phyloP scores from a whole-genome alignment of 2,113 vertebrate species.

The Mesembrinibis cayennensis region DNA sequence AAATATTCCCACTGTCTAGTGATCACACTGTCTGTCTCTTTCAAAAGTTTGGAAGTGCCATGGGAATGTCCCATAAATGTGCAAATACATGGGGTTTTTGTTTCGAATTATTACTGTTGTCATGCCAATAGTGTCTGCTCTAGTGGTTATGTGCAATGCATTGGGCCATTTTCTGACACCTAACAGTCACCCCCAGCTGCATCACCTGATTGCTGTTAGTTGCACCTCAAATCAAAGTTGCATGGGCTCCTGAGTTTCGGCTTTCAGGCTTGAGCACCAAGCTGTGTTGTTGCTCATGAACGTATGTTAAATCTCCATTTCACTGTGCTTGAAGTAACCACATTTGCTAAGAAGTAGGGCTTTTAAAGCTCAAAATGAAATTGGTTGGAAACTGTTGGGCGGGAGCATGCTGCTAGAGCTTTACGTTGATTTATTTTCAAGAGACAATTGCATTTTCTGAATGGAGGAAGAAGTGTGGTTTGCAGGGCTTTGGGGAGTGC shows the following conservation, averaged over 20 bases:
- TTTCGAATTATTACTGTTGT: not conserved
- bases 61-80: slow-evolving; percentile 28
- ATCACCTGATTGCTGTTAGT: slow-evolving; percentile 58
- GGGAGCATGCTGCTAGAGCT: slow-evolving; percentile 64
- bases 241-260: slow-evolving; percentile 70
- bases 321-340: slow-evolving; percentile 65
- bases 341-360: slow-evolving; percentile 32
- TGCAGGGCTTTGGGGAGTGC: slow-evolving; percentile 32
- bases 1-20: slow-evolving; percentile 37
- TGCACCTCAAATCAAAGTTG: slow-evolving; percentile 64
- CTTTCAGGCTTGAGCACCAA: slow-evolving; percentile 66
- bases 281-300: slow-evolving; percentile 3
- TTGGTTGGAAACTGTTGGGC: not conserved
- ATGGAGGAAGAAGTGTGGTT: not conserved
- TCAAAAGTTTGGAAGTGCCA: slow-evolving; percentile 75
- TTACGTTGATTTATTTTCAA: slow-evolving; percentile 21
- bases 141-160: slow-evolving; percentile 42
- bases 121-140: slow-evolving; percentile 46
- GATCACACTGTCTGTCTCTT: slow-evolving; percentile 45
- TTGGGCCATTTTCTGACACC: slow-evolving; percentile 34
- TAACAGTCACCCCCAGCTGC: slow-evolving; percentile 27
- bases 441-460: slow-evolving; percentile 27
- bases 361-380: not conserved
- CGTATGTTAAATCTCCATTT: slow-evolving; percentile 48
- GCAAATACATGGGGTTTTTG: not conserved